These are phyloP conservation scores for Chionomys nivalis DNA, from an alignment of 2,113 vertebrate genomes.

Conservation along the genomic window DNA sequence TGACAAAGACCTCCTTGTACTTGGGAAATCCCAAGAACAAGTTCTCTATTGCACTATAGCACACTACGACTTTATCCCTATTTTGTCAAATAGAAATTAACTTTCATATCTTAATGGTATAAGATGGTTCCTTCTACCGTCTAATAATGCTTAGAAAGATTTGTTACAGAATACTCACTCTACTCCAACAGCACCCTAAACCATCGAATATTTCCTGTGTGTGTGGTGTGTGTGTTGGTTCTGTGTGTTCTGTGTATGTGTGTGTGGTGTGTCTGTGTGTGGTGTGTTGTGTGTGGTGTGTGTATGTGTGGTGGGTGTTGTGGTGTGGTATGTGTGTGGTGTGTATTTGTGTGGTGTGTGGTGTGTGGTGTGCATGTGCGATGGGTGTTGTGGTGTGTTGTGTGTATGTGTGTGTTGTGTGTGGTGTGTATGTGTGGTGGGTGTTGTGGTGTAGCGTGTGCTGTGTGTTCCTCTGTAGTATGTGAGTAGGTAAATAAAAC, in stretches of 20 bases:
- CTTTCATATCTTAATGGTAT: background rate
- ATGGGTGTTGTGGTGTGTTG: background rate
- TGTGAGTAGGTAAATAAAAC: background rate
- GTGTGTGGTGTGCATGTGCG: too few relatives aligned
- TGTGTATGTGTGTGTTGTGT: background rate
- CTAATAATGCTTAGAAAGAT: background rate
- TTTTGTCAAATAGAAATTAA: conserved; percentile 1
- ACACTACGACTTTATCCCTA: background rate
- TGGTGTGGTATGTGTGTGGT: background rate
- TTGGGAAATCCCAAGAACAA: background rate
- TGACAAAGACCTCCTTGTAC: background rate
- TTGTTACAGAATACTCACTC: background rate
- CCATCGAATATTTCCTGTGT: background rate
- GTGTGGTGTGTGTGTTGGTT: background rate
- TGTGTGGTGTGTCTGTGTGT: background rate
- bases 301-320: background rate
- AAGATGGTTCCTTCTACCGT: background rate
- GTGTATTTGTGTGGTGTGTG: too few relatives aligned
- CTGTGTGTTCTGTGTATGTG: background rate
- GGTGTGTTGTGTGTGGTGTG: background rate
- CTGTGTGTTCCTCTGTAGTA: background rate
- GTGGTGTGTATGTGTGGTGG: background rate
- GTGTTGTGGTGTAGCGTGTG: background rate
- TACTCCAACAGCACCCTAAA: background rate
- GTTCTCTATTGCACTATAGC: background rate